phyloP scores from a whole-genome alignment of 1,140 invertebrate species.

The Tachypleus tridentatus region DNA sequence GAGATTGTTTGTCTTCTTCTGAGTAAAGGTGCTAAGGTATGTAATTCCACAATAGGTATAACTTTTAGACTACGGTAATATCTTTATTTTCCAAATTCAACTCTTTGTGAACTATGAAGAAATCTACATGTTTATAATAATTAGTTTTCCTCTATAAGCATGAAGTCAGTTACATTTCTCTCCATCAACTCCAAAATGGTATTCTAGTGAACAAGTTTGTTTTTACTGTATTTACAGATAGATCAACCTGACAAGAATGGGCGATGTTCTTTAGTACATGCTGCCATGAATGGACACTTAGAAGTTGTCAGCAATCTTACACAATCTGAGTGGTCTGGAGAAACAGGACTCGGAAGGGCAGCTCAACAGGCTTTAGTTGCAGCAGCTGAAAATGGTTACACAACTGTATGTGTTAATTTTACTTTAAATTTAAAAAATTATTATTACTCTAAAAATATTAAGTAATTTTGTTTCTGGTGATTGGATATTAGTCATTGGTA shows the following conservation, averaged over 20 bases:
- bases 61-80: too few species aligned
- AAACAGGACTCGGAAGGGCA: conserved; percentile 41
- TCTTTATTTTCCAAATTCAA: too few species aligned
- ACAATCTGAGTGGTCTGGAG: conserved; percentile 60
- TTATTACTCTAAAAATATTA: conserved; percentile 7
- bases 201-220: not conserved
- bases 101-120: too few species aligned
- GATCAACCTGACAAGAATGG: conserved; percentile 59
- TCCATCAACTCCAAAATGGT: too few species aligned
- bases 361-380: conserved; percentile 78
- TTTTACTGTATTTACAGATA: conserved; percentile 26
- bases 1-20: conserved; percentile 32
- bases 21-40: conserved; percentile 33
- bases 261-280: conserved; percentile 84
- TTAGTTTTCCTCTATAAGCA: too few species aligned
- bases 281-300: conserved; percentile 84
- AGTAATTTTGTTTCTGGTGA: too few species aligned
- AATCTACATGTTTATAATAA: too few species aligned
- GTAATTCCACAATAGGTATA: too few species aligned
- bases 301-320: conserved; percentile 86
- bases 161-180: too few species aligned
- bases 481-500: too few species aligned
- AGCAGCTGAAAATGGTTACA: conserved; percentile 72
- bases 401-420: conserved; percentile 39
- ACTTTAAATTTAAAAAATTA: conserved; percentile 2